Evolutionary conservation across 2,797 vertebrate species (phyloP), one percentile per base, ranked within the genome.

Genomic region (Rallus crepitans): DNA sequence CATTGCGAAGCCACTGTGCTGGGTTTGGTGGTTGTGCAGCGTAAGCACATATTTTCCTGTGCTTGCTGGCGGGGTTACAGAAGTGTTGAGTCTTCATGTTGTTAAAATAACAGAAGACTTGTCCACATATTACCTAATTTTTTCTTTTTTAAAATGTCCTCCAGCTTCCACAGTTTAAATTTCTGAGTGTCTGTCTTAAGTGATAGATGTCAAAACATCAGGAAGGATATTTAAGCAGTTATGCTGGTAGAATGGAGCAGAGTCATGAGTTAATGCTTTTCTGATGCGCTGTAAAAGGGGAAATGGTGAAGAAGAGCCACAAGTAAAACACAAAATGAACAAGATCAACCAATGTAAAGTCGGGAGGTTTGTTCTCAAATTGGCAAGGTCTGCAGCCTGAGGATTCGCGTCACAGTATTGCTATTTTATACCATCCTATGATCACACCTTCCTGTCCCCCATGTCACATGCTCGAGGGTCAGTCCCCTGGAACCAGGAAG

Each of bases 211-310:
- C 85, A 86, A 96, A 91, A 82, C 59, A 93, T 81, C 84, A 69
- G 86, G 37, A 90, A 89, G 55, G 84, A 77, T 93, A 81, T 87
- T 90, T 57, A 96, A 83, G 72, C 63, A 93, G 82, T 86, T 88
- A 77, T 82, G 83, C 65, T 78, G 71, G 47, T 63, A 82, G 77
- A 95, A 95, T 93, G 87, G 79, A 96, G 56, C 70, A 15, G 47
- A 96, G 84, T 73, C 57, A 72, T 94, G 75, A 93, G 83, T 89
- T 93, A 94, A 94, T 60, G 71, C 57, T 90, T 97, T 94, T 83
- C 63, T 93, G 82, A 86, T 91, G 73, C 47, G 71, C 3, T 87
- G 37, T 93, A 95, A 97, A 97, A 96, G 70, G 84, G 64, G 77
- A 95, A 94, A 95, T 88, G 48, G 66, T 93, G 92, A 96, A 95